A percentile compares a stretch with the other conserved stretches of the same genome.
These are phyloP conservation scores for Ovibos moschatus DNA, from an alignment of 2,113 vertebrate genomes.

Conservation along the genomic window DNA sequence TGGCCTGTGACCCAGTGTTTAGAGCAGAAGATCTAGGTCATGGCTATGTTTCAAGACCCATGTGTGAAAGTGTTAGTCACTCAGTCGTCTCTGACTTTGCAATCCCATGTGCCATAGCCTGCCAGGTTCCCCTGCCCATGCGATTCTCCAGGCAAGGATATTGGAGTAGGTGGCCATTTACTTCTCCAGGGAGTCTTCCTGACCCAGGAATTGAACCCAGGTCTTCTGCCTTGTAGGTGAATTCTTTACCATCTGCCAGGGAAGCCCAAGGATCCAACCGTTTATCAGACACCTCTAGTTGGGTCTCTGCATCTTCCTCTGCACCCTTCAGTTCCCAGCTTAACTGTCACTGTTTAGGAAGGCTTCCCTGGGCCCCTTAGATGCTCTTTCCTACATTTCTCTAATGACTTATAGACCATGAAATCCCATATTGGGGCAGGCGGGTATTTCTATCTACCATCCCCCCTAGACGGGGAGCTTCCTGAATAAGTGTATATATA, in stretches of 20 bases:
- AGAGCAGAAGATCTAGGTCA: not conserved
- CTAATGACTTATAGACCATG: not conserved
- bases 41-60: not conserved
- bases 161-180: not conserved
- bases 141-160: not conserved
- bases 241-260: not conserved
- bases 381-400: not conserved
- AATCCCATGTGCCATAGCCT: not conserved
- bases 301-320: not conserved
- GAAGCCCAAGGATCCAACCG: not conserved
- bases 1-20: not conserved
- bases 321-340: not conserved
- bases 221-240: not conserved
- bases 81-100: not conserved
- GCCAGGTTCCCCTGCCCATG: not conserved
- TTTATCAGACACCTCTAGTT: not conserved
- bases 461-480: not conserved
- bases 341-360: not conserved
- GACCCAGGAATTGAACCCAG: not conserved
- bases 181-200: not conserved
- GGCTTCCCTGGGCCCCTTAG: not conserved
- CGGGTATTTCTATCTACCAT: not conserved
- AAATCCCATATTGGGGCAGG: not conserved
- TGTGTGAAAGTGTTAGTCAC: not conserved
- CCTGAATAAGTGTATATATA: not conserved